Evolutionary conservation across 2,888 invertebrate genomes (phyloP), one percentile per base, ranked within the genome.

Genomic region (Cheilosia pagana): DNA sequence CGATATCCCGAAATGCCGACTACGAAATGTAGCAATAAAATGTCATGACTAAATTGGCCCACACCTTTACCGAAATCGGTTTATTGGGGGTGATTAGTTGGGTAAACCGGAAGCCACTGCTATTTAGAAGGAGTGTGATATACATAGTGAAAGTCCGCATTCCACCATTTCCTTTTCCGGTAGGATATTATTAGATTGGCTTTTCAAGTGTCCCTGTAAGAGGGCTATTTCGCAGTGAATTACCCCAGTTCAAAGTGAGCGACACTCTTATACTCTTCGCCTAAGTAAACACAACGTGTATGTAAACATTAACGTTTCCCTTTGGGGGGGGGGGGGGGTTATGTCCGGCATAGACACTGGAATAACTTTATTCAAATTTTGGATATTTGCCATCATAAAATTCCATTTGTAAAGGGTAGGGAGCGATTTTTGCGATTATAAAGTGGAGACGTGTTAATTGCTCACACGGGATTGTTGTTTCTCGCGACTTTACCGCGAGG

Each of bases 361-460:
- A 19, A 55, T 19, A 28, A 14, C 28, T 31, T 3, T 1, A 43
- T 3, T 45, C 6, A 25, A 16, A 4, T 16, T 19, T 62, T 72
- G 71, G 60, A 62, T 31, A 52, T 21, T 25, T 72, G 71, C 71
- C 71, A 72, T 52, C 39, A 43, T 60, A 41, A 12, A 50, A 35
- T 25, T 7, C 35, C 35, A 74, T 52, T 53, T 67, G 23, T 74
- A 39, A 10, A 7, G 39, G 10, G 10, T 8, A 35, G 3, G 41
- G 52, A 62, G 31, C 43, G 31, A 55, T 67, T 35, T 31, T 39
- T 10, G 23, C n/a, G 65, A 72, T 72, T 50, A 39, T 35, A 50
- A 43, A 43, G 63, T 60, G 60, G 31, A 10, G 48, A 55, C n/a
- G 45, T 74, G 74, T 81, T 81, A 81, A 81, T 81, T 74, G 63